Conservation (phyloP, 2,888 invertebrate genomes). For the Helicoverpa assulta region DNA sequence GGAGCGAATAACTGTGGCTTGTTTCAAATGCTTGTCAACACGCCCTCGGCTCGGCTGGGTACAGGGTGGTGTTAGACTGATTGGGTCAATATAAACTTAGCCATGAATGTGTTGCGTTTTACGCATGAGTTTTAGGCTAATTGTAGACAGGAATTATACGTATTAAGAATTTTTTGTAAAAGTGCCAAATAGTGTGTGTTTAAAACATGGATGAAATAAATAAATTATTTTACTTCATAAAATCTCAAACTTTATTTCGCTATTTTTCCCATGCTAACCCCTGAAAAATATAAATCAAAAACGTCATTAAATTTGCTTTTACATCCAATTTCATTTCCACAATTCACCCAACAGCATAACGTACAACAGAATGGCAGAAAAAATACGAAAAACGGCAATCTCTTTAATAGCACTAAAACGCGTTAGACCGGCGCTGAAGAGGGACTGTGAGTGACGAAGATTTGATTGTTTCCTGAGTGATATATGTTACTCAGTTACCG, state of each 20-base stretch:
- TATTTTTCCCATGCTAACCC: too few relatives aligned
- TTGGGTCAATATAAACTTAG: conserved; percentile 12
- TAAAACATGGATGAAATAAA: too few relatives aligned
- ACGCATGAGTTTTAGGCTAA: not conserved
- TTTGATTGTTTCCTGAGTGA: conserved; percentile 55
- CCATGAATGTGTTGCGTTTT: conserved; percentile 8
- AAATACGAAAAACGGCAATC: conserved; percentile 62
- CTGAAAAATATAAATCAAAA: conserved; percentile 7
- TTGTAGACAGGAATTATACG: too few relatives aligned
- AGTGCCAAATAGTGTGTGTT: too few relatives aligned
- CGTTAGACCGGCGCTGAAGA: conserved; percentile 27
- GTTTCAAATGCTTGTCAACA: conserved; percentile 43
- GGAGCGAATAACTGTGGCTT: conserved; percentile 29
- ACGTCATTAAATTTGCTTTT: conserved; percentile 12
- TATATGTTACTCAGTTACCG: conserved; percentile 30
- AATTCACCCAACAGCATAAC: conserved; percentile 17
- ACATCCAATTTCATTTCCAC: conserved; percentile 37
- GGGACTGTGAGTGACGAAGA: conserved; percentile 44
- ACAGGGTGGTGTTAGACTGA: conserved; percentile 21
- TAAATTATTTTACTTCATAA: too few relatives aligned
- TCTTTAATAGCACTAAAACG: conserved; percentile 60
- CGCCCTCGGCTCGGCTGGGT: conserved; percentile 19
- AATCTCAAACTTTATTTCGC: too few relatives aligned
- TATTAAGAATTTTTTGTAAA: too few relatives aligned
- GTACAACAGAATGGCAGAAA: conserved; percentile 25